Evolutionary conservation across 2,888 invertebrate genomes (phyloP), one percentile per base, ranked within the genome.

Genomic region (Gonocerus acuteangulatus): DNA sequence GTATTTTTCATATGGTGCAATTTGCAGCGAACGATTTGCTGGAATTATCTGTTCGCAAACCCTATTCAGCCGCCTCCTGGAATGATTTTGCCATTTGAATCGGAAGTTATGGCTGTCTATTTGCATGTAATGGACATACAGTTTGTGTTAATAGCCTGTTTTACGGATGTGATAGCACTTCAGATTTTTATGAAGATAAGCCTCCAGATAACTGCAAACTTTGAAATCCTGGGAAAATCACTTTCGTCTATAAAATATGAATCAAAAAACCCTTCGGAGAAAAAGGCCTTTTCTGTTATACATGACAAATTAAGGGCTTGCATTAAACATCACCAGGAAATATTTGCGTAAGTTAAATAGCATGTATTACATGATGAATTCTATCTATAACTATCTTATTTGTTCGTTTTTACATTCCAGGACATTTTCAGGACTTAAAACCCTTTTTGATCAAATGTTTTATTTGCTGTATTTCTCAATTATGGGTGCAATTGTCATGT

Each of bases 401-500:
- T 27, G 27, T 27, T 27, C 9, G 4, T 6, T 27, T 27, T 27
- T 27, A 27, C 4, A 27, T 27, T 34, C 19, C 32, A 51, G 51
- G 51, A 34, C 34, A 7, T 51, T 51, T 36, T 19, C 32, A 16
- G 34, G 36, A 34, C 13, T 51, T 18, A 51, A 51, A 51, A 34
- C 16, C n/a, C 27, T 51, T 1, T 51, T 34, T 6, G 51, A 51
- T n/a, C 32, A 51, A 51, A 51, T 51, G 19, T 51, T 51, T 51
- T 51, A 51, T 51, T 4, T 42, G 3, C 13, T 42, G 16, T 42
- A 42, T 42, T 42, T 51, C 34, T 51, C 51, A 4, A 34, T 51
- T 19, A 51, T 51, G 51, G 34, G 51, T 51, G 51, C 51, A 11
- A 51, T 51, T 13, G 51, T 34, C 34, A 51, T 51, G 51, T 34